Conservation (phyloP, 2,797 vertebrate species). For the Telmatherina bonti region DNA sequence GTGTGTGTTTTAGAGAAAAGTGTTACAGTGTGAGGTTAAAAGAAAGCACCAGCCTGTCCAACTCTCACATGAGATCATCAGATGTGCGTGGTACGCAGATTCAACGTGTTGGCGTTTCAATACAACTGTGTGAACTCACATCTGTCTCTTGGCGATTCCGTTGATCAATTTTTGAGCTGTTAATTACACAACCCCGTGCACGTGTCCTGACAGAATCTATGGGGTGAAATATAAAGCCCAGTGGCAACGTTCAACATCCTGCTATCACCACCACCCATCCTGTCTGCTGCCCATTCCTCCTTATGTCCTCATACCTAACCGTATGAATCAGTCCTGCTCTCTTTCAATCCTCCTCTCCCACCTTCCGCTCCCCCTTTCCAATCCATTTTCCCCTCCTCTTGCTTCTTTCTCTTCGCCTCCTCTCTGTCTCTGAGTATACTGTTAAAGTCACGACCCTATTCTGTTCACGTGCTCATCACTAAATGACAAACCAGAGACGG, state of each 20-base stretch:
- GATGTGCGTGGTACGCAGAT: neutral
- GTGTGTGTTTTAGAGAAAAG: constrained; percentile 26
- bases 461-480: constrained; percentile 75
- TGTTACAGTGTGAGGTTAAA: constrained; percentile 33
- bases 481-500: constrained; percentile 79
- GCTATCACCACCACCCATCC: constrained; percentile 50
- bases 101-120: constrained; percentile 19
- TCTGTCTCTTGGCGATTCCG: constrained; percentile 48
- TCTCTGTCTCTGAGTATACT: constrained; percentile 29
- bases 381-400: constrained; percentile 10
- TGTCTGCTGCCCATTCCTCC: constrained; percentile 55
- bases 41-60: constrained; percentile 11
- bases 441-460: constrained; percentile 66
- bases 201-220: constrained; percentile 44
- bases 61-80: constrained; percentile 29
- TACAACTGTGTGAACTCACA: constrained; percentile 54
- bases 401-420: neutral
- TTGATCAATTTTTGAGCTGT: constrained; percentile 40
- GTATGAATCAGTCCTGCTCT: constrained; percentile 38
- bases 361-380: neutral
- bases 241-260: constrained; percentile 46
- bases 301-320: constrained; percentile 31
- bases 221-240: constrained; percentile 57
- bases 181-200: constrained; percentile 23
- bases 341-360: constrained; percentile 3